Base-by-base conservation (phyloP, 1,140 invertebrate species). In the Halyomorpha halys region DNA sequence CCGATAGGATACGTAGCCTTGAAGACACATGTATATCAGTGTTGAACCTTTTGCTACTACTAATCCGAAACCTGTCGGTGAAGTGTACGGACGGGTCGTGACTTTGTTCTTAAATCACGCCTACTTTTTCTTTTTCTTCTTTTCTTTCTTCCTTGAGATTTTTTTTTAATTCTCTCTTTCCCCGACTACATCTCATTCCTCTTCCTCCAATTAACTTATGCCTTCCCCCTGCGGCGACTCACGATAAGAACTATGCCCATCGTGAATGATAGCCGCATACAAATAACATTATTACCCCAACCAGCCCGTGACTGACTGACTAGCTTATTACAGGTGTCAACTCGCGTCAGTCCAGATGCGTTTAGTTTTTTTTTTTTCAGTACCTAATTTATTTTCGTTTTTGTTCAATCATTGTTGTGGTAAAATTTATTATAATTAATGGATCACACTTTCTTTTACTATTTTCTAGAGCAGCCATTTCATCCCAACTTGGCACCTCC, bases 171-270 rank as follows among this genome's bases (percentile, higher is more conserved):
- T 59, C 15, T 27, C 25, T 60, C 59, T 39, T 30, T 60, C 59
- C 18, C 30, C 34, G 13, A 5, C 30, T 18, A 13, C 34, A 16
- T n/a, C 59, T 60, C 59, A 19, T 23, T 51, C 59, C 54, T 59
- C 23, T 59, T 27, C 23, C 54, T 59, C 54, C 47, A 49, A 49
- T 49, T 49, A 49, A 49, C 47, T 49, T 49, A 49, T 49, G 47
- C 53, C 23, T 23, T 56, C 53, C 19, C 27, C 53, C 53, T 13
- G 47, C 11, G 47, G 47, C 11, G 47, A 49, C 47, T 49, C 47
- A 49, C 47, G 47, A 49, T 49, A 49, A 49, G 21, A 49, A 49
- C 47, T n/a, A 49, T 11, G 6, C 14, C 21, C 47, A 49, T 49
- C 47, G 5, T 49, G 47, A 49, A 49, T 49, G 47, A 49, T 49